Conservation (phyloP, 2,113 vertebrate species). For the Brienomyrus brachyistius region DNA sequence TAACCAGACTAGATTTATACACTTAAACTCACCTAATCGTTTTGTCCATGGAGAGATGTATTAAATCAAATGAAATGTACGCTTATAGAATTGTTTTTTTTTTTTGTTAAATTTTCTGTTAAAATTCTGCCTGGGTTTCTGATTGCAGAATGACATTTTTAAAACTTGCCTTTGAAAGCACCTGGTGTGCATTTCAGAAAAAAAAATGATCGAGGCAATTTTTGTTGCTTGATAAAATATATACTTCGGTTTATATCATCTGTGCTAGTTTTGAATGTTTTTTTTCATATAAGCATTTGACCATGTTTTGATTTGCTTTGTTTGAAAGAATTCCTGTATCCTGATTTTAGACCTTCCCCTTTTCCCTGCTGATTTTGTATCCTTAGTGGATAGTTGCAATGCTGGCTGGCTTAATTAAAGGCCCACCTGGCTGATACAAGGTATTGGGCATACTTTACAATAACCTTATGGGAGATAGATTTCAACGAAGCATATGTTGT, state of each 20-base stretch:
- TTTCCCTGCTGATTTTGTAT: not conserved
- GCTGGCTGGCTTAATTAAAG: not conserved
- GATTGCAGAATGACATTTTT: slow-evolving; percentile 23
- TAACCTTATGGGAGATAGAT: not conserved
- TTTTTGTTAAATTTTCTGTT: slow-evolving; percentile 47
- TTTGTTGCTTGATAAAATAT: slow-evolving; percentile 57
- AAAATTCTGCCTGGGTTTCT: slow-evolving; percentile 22
- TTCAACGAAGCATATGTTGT: not conserved
- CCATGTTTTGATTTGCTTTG: slow-evolving; percentile 55
- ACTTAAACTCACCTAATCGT: slow-evolving; percentile 9
- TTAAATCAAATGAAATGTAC: slow-evolving; percentile 29
- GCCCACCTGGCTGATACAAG: not conserved
- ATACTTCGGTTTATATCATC: slow-evolving; percentile 43
- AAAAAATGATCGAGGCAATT: slow-evolving; percentile 42
- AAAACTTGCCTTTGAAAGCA: slow-evolving; percentile 55
- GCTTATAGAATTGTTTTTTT: slow-evolving; percentile 3
- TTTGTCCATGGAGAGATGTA: slow-evolving; percentile 59
- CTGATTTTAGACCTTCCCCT: not conserved
- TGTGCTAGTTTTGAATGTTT: slow-evolving; percentile 56
- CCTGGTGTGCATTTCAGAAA: slow-evolving; percentile 60
- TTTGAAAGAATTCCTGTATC: slow-evolving; percentile 49
- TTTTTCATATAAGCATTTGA: slow-evolving; percentile 56
- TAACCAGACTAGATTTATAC: slow-evolving; percentile 14
- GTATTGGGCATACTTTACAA: slow-evolving; percentile 3
- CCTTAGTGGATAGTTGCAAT: not conserved